Evolutionary conservation across 2,888 invertebrate genomes (phyloP), one percentile per base, ranked within the genome.

Genomic region (Calephelis perditalis): DNA sequence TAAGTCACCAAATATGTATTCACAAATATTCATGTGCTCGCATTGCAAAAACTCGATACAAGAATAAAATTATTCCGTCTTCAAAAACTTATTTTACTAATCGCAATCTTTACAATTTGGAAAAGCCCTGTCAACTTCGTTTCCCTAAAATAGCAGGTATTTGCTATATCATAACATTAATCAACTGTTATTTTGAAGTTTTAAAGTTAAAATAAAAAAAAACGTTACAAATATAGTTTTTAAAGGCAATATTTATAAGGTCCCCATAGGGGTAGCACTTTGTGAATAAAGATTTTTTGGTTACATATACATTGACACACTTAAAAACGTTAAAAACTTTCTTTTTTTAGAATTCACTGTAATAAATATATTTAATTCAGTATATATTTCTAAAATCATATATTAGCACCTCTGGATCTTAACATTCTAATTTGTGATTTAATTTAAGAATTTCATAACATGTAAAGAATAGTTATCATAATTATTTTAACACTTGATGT

Each of bases 251-350:
- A 36, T 43, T 37, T 68, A 70, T 76, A 80, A 80, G 79, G 75
- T 65, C 71, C 79, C 77, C 74, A 60, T 8, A 57, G 78, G 79
- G 74, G 59, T 74, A 78, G 81, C 84, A 84, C 84, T 82, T 83
- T 71, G 84, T 84, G 82, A 67, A 78, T 59, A 49, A 26, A n/a
- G 7, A 9, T 43, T 59, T 52, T 26, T 58, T 37, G 26, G 37
- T 58, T 52, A 10, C 26, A 43, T 26, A 52, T 15, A 44, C 8
- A 10, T 26, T 49, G 15, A 26, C 49, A 15, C 47, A 47, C 15
- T 7, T 12, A 49, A 49, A 49, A 49, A 9, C 8, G 26, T 4
- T 49, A 49, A 49, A 49, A 40, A 40, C 8, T 40, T 40, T 8
- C 0, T 40, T 7, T 49, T 26, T 9, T 10, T 15, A 26, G 15